These are phyloP conservation scores for Achatina immaculata DNA, from an alignment of 1,140 invertebrate species.

Conservation along the genomic window DNA sequence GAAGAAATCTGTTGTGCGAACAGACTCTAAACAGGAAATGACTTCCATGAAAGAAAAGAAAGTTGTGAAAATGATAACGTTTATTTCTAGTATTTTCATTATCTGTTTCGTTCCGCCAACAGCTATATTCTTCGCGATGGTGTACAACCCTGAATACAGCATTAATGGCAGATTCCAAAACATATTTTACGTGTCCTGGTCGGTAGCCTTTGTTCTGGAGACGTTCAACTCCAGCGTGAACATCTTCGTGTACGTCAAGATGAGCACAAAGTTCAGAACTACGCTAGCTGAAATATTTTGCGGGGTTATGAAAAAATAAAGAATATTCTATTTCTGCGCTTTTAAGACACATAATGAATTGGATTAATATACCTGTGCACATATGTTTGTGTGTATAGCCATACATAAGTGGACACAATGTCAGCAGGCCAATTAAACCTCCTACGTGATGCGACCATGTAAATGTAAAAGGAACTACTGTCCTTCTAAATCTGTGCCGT, in stretches of 20 bases:
- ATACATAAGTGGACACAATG: too few species aligned
- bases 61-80: constrained; percentile 13
- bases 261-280: constrained; percentile 14
- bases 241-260: constrained; percentile 17
- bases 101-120: not conserved
- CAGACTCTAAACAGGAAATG: not conserved
- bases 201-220: not conserved
- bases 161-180: not conserved
- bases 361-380: too few species aligned
- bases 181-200: constrained; percentile 9
- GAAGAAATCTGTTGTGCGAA: not conserved
- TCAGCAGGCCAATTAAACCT: too few species aligned
- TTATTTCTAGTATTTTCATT: constrained; percentile 6
- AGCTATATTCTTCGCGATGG: not conserved
- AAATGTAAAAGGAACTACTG: too few species aligned
- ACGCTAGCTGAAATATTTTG: not conserved
- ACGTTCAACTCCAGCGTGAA: not conserved
- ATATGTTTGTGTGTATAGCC: too few species aligned
- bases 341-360: too few species aligned
- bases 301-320: not conserved
- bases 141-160: constrained; percentile 10
- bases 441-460: too few species aligned
- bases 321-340: not conserved
- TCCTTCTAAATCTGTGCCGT: too few species aligned
- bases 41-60: not conserved